These are phyloP conservation scores for Oxycera nigricornis DNA, from an alignment of 2,888 invertebrate genomes.

Conservation along the genomic window DNA sequence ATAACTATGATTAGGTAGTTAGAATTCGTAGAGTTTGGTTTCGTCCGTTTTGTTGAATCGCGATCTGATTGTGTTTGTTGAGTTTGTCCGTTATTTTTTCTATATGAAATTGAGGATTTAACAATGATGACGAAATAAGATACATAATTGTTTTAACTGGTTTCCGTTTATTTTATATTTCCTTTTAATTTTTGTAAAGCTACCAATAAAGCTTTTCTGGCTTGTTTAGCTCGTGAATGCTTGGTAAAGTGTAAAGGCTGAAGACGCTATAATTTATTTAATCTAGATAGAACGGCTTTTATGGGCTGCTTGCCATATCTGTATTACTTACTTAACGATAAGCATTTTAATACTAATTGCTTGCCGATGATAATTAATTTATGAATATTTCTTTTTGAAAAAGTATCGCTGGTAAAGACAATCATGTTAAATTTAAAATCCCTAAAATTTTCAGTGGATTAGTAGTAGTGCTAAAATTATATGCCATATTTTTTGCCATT, in stretches of 20 bases:
- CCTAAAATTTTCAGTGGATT: no score
- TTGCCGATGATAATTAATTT: no score
- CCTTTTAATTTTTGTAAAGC: not conserved
- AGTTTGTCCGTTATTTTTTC: conserved; percentile 4
- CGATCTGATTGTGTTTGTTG: conserved; percentile 3
- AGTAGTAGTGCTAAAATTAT: no score
- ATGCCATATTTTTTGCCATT: no score
- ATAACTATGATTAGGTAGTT: conserved; percentile 67
- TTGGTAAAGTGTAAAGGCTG: not conserved
- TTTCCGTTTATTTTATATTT: not conserved
- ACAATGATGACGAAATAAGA: not conserved
- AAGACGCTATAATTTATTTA: not conserved
- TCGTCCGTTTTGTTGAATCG: not conserved
- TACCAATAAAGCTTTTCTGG: conserved; percentile 22
- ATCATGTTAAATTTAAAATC: no score
- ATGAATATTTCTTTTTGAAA: no score
- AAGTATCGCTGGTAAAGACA: no score
- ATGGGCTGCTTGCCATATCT: not conserved
- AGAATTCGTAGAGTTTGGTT: not conserved
- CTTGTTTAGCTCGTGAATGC: not conserved
- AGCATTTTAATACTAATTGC: no score
- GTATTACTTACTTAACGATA: no score
- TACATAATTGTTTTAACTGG: not conserved
- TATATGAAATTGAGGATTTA: not conserved
- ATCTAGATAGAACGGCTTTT: not conserved